Percentiles rank a stretch among this genome's conserved stretches.
Evolutionary conservation across 2,113 vertebrate genomes (phyloP).

Genomic region (Chaetops frenatus): DNA sequence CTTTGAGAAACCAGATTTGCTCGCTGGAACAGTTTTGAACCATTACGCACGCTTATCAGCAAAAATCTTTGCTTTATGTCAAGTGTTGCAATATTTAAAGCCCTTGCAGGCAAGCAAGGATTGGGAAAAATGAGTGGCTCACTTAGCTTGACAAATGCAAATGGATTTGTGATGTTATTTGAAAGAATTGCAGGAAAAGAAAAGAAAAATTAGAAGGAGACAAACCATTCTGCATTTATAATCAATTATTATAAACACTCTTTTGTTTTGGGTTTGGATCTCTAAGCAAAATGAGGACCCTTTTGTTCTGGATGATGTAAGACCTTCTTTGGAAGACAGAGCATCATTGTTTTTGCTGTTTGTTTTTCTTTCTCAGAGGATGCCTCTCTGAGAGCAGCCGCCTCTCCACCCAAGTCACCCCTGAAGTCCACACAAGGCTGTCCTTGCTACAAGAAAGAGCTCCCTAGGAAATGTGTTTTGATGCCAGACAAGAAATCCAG

Average conservation of each 20-base stretch:
- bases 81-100: conserved; percentile 23
- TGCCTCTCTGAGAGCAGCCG: background rate
- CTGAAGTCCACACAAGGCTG: background rate
- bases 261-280: background rate
- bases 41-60: conserved; percentile 26
- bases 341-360: background rate
- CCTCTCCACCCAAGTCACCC: background rate
- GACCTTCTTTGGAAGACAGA: background rate
- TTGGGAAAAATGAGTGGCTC: background rate
- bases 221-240: background rate
- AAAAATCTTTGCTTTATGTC: conserved; percentile 24
- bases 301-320: background rate
- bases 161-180: background rate
- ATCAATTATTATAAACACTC: background rate
- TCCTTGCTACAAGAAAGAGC: background rate
- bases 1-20: conserved; percentile 67
- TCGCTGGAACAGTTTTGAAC: conserved; percentile 63
- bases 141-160: background rate
- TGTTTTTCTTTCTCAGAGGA: background rate
- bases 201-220: background rate
- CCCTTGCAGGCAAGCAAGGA: background rate
- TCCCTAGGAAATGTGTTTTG: background rate
- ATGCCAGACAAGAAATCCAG: background rate
- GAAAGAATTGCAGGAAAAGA: background rate
- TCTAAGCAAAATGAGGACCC: background rate